phyloP scores from a whole-genome alignment of 2,797 vertebrate species.

The Babyrousa celebensis region DNA sequence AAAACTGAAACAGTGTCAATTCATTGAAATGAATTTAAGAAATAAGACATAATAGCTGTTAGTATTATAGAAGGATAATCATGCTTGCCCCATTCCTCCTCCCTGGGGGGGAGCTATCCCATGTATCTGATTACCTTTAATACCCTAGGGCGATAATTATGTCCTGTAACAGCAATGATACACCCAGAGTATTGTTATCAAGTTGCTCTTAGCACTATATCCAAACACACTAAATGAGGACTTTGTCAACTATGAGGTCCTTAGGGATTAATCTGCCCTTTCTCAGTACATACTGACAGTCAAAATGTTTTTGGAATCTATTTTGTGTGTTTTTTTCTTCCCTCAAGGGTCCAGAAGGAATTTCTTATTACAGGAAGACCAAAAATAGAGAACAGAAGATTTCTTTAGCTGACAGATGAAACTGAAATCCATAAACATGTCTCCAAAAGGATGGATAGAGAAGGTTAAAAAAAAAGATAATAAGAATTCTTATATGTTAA shows the following conservation, averaged over 20 bases:
- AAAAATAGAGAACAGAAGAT: slow-evolving; percentile 79
- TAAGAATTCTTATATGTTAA: slow-evolving; percentile 27
- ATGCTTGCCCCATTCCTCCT: slow-evolving; percentile 63
- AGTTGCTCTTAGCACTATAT: slow-evolving; percentile 87
- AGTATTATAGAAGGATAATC: slow-evolving; percentile 88
- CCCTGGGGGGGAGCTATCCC: slow-evolving; percentile 77
- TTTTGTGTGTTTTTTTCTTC: slow-evolving; percentile 75
- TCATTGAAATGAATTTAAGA: slow-evolving; percentile 87
- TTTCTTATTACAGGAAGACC: slow-evolving; percentile 77
- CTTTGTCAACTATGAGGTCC: slow-evolving; percentile 88
- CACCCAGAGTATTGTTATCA: slow-evolving; percentile 87
- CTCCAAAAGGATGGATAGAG: slow-evolving; percentile 62
- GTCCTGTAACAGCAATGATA: slow-evolving; percentile 86
- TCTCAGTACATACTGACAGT: slow-evolving; percentile 84
- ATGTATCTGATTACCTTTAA: slow-evolving; percentile 87
- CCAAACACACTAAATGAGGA: slow-evolving; percentile 88
- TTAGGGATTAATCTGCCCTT: slow-evolving; percentile 87
- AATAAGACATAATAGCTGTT: slow-evolving; percentile 85
- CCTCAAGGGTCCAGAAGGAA: slow-evolving; percentile 75
- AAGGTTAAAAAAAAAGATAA: neutral
- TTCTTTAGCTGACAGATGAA: slow-evolving; percentile 76
- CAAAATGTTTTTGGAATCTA: slow-evolving; percentile 80
- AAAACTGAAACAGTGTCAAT: slow-evolving; percentile 84
- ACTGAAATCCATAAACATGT: slow-evolving; percentile 67
- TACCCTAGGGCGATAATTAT: slow-evolving; percentile 90